Evolutionary conservation across 2,888 invertebrate genomes (phyloP), one percentile per base, ranked within the genome.

Genomic region (Scelioninae gen. 1): DNA sequence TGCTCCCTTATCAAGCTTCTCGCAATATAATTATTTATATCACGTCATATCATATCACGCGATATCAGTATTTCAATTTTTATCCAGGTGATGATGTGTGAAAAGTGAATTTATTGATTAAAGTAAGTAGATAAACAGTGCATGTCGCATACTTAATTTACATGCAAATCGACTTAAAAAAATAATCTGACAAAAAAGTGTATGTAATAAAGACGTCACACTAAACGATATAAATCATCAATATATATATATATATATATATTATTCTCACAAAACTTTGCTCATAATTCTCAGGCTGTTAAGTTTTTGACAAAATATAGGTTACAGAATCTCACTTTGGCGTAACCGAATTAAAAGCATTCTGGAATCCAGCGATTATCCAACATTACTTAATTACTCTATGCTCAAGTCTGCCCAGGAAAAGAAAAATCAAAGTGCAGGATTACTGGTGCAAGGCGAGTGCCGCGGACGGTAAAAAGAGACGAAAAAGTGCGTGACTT

Each of bases 41-140:
- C 31, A 13, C 47, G 47, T 34, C 31, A 13, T 29, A 51, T 60
- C 16, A 32, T 53, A 66, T 40, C 53, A 53, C 40, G 31, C 40
- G 49, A 58, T 51, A 71, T 71, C 71, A 71, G 71, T 51, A 62
- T 40, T 51, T 40, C 34, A 60, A 60, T 72, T 72, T 71, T 71
- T 60, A 29, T 38, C 11, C 16, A 11, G 8, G 51, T 62, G 60
- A 72, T 60, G 71, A 72, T 60, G 71, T 72, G 71, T 72, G 56
- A 71, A 72, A 72, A 71, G 58, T 71, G 43, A 60, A 60, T 69
- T 72, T 72, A 60, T 51, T 29, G 60, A 71, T 71, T 49, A 60
- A 60, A 7, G 38, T 60, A 31, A 51, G 31, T 51, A 60, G 51
- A 60, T 72, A 72, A 60, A 56, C 10, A 0, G n/a, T 13, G 45